phyloP scores from a whole-genome alignment of 2,888 invertebrate genomes.

The Abrostola triplasia region DNA sequence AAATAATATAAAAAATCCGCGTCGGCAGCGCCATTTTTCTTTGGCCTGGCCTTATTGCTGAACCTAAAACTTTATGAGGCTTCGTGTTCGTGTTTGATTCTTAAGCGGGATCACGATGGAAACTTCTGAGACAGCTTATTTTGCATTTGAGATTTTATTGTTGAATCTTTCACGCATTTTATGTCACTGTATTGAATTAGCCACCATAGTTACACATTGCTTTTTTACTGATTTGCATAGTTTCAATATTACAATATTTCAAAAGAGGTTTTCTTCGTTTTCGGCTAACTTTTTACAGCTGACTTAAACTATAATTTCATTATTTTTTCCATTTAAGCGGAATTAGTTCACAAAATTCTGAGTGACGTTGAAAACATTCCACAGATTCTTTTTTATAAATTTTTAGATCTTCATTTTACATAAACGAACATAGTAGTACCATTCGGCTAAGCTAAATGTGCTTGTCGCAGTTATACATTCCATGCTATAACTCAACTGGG shows the following conservation, averaged over 20 bases:
- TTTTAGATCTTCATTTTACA: background rate
- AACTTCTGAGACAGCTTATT: slow-evolving; percentile 45
- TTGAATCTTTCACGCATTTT: slow-evolving; percentile 13
- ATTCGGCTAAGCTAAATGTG: slow-evolving; percentile 35
- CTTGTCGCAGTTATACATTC: slow-evolving; percentile 37
- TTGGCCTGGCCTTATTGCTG: slow-evolving; percentile 57
- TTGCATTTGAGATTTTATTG: slow-evolving; percentile 5
- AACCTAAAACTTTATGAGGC: slow-evolving; percentile 57
- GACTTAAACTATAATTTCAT: too few species aligned
- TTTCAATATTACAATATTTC: background rate
- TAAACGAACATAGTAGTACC: slow-evolving; percentile 27
- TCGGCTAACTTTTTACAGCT: too few species aligned
- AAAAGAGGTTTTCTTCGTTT: background rate
- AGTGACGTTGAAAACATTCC: too few species aligned
- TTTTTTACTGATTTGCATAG: too few species aligned
- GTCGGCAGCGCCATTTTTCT: slow-evolving; percentile 59
- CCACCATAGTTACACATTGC: slow-evolving; percentile 4
- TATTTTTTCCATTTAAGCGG: too few species aligned
- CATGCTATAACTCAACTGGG: slow-evolving; percentile 44
- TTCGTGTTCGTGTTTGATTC: slow-evolving; percentile 53
- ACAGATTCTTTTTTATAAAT: too few species aligned
- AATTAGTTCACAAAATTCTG: too few species aligned
- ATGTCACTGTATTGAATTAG: slow-evolving; percentile 28
- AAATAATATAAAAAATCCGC: slow-evolving; percentile 53
- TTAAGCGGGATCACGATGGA: slow-evolving; percentile 50